These are phyloP conservation scores for Brachypodius melanocephalos DNA, from an alignment of 2,113 vertebrate species.

Conservation along the genomic window DNA sequence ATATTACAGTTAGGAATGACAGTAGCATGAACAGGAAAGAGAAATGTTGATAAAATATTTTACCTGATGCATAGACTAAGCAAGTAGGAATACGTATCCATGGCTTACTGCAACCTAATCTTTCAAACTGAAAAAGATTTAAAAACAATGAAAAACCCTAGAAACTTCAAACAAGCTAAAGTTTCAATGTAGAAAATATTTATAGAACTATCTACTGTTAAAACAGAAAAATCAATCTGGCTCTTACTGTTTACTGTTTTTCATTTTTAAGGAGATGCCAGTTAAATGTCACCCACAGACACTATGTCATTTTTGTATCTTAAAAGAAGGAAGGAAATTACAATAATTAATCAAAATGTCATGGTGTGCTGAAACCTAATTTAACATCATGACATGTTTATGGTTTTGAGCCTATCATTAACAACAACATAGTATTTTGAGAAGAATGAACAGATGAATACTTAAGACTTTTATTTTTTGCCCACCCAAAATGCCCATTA, in stretches of 20 bases:
- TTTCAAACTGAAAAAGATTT: slow-evolving; percentile 84
- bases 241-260: neutral
- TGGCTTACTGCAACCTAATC: slow-evolving; percentile 83
- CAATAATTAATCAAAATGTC: neutral
- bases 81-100: slow-evolving; percentile 83
- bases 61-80: slow-evolving; percentile 89
- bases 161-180: neutral
- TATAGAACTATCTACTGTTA: neutral
- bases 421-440: neutral
- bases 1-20: neutral
- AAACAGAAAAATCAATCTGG: neutral
- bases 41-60: neutral
- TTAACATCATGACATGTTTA: neutral
- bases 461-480: neutral
- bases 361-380: neutral
- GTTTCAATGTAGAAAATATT: neutral
- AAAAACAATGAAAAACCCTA: neutral
- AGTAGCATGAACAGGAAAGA: neutral
- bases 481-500: neutral
- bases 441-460: neutral
- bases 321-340: neutral
- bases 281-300: neutral
- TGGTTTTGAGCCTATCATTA: neutral
- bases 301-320: neutral
- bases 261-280: neutral